These are phyloP conservation scores for Archocentrus centrarchus DNA, from an alignment of 2,113 vertebrate genomes.

Conservation along the genomic window DNA sequence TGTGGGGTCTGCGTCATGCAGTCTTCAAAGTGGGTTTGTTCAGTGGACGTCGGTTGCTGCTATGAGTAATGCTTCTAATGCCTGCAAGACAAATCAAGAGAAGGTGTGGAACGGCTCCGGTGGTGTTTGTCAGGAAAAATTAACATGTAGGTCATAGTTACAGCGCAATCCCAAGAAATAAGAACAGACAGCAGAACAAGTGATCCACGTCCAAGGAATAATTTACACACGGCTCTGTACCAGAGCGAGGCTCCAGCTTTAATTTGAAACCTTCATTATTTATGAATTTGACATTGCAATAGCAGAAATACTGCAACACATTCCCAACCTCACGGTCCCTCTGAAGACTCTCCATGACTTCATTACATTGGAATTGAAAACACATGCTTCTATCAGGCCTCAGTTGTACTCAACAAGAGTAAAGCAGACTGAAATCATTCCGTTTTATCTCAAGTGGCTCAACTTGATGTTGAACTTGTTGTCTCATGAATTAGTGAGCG, in stretches of 20 bases:
- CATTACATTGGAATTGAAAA: constrained; percentile 45
- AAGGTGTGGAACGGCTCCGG: not conserved
- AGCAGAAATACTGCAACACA: constrained; percentile 28
- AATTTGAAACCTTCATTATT: constrained; percentile 53
- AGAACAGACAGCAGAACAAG: constrained; percentile 3
- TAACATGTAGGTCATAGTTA: constrained; percentile 5
- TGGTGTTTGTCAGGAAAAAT: constrained; percentile 13
- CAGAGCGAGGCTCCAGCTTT: constrained; percentile 8
- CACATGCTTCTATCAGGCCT: constrained; percentile 44
- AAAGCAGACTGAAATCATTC: constrained; percentile 33
- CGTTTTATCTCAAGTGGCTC: constrained; percentile 44
- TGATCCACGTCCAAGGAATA: constrained; percentile 14
- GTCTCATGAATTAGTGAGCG: constrained; percentile 52
- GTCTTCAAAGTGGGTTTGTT: constrained; percentile 31
- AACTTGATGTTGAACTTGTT: constrained; percentile 50
- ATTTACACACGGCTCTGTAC: constrained; percentile 13
- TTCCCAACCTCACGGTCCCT: constrained; percentile 10
- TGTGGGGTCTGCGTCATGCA: constrained; percentile 7
- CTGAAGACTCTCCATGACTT: constrained; percentile 48
- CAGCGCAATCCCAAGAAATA: not conserved
- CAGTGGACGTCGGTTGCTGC: not conserved
- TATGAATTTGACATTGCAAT: constrained; percentile 48
- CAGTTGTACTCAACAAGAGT: not conserved
- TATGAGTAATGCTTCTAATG: not conserved
- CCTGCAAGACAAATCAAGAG: not conserved